Conservation (phyloP, 1,140 invertebrate genomes). For the Rhagoletis zephyria region DNA sequence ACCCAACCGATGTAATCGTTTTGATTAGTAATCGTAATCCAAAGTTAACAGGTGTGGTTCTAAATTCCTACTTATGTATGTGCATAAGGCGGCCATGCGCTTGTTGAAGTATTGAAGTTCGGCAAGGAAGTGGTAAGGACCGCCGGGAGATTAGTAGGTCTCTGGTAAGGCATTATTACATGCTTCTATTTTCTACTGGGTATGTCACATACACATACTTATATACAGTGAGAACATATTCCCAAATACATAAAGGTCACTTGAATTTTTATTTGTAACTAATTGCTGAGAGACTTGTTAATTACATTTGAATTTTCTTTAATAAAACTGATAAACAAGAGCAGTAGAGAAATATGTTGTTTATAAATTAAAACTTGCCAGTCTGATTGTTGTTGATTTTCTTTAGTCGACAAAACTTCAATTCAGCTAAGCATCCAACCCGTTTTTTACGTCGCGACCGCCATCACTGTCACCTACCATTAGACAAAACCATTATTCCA, state of each 20-base stretch:
- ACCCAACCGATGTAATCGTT: too few species aligned
- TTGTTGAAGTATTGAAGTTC: too few species aligned
- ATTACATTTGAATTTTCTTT: constrained; percentile 29
- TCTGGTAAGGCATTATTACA: too few species aligned
- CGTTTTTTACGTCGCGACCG: constrained; percentile 24
- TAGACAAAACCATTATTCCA: constrained; percentile 44
- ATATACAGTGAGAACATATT: too few species aligned
- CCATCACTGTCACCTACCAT: constrained; percentile 52
- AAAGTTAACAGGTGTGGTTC: too few species aligned
- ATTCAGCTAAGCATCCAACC: constrained; percentile 32
- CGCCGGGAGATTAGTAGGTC: too few species aligned
- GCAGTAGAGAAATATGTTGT: not conserved
- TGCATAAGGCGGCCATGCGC: too few species aligned
- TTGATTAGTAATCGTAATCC: too few species aligned
- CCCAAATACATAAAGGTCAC: not conserved
- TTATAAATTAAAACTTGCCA: constrained; percentile 35
- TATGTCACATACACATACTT: too few species aligned
- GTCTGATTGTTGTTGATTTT: constrained; percentile 49
- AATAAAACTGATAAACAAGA: constrained; percentile 7
- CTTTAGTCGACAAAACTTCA: constrained; percentile 24
- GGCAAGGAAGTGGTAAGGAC: too few species aligned
- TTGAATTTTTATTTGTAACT: constrained; percentile 30
- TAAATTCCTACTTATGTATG: too few species aligned
- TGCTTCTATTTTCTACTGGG: too few species aligned
- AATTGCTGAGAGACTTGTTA: constrained; percentile 47